Conservation (phyloP, 2,797 vertebrate genomes). For the Galago senegalensis region DNA sequence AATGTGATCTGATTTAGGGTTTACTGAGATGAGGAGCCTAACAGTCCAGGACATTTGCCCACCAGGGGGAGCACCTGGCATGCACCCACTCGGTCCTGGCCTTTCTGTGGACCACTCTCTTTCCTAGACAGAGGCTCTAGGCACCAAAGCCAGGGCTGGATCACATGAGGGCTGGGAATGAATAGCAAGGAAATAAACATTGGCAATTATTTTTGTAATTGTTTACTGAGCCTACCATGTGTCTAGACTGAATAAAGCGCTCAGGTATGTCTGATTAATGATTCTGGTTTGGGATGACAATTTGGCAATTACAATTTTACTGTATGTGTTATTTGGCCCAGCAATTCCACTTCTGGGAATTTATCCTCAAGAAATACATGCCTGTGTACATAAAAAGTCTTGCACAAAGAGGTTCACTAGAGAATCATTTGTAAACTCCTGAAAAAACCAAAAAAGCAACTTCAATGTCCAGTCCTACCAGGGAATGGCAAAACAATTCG, state of each 20-base stretch:
- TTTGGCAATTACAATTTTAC: background rate
- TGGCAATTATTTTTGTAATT: background rate
- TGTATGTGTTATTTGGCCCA: background rate
- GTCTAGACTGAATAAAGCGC: background rate
- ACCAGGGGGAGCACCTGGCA: constrained; percentile 79
- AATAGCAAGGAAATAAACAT: background rate
- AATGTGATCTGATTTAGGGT: background rate
- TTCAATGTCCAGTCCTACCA: background rate
- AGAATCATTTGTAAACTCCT: background rate
- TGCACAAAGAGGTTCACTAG: background rate
- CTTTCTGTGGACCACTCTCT: background rate
- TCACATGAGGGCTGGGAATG: background rate
- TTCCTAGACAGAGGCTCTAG: background rate
- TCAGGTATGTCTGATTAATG: background rate
- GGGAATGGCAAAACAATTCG: background rate
- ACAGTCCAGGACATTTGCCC: constrained; percentile 39
- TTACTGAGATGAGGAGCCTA: background rate
- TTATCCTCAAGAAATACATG: background rate
- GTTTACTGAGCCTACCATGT: background rate
- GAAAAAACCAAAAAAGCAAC: background rate
- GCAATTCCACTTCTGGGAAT: background rate
- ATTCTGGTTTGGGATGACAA: background rate
- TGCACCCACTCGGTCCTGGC: rapidly evolving
- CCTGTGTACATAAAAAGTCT: background rate
- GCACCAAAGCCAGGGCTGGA: background rate